Percentiles rank a stretch among this genome's conserved stretches.
Conservation (phyloP, 2,888 invertebrate genomes). For the Diarsia brunnea region DNA sequence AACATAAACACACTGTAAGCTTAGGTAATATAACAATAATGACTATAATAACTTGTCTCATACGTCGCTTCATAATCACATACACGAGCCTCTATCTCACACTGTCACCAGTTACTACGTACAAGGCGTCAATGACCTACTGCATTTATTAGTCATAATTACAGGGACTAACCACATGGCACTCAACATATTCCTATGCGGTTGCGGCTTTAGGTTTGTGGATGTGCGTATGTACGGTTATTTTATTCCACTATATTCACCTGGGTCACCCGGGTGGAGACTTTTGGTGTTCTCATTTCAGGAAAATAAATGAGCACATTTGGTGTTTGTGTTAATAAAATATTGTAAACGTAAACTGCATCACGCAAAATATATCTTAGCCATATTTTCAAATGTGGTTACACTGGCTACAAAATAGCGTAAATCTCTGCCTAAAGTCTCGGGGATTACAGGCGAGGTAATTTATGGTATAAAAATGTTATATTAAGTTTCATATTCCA, state of each 20-base stretch:
- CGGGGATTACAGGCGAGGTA: background rate
- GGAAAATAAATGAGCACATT: background rate
- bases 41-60: background rate
- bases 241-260: too few species aligned
- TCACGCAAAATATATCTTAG: background rate
- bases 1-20: constrained; percentile 5
- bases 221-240: background rate
- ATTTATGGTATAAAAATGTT: background rate
- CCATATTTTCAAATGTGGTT: background rate
- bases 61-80: background rate
- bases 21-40: background rate
- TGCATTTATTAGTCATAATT: too few species aligned
- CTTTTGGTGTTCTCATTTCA: background rate
- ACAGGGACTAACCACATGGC: background rate
- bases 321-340: background rate
- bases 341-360: too few species aligned
- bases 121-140: background rate
- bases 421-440: background rate
- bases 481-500: background rate
- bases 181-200: background rate
- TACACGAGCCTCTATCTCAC: background rate
- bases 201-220: background rate
- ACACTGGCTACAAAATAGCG: background rate
- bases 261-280: too few species aligned
- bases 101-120: too few species aligned